A percentile compares a stretch with the other conserved stretches of the same genome.
Conservation (phyloP, 2,797 vertebrate species). For the Liasis olivaceus region DNA sequence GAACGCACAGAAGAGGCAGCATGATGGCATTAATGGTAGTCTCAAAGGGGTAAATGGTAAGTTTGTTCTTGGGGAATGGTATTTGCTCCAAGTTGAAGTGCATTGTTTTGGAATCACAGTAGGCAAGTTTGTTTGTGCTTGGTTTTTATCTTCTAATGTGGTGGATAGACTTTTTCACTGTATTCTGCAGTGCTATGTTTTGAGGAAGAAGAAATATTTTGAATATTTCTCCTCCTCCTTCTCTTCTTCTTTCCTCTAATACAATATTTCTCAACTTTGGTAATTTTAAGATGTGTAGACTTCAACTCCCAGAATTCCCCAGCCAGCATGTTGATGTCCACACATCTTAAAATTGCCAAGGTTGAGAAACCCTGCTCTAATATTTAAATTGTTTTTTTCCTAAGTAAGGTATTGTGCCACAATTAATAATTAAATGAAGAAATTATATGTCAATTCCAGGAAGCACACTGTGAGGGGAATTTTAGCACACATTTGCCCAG, state of each 20-base stretch:
- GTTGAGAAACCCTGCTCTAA: background rate
- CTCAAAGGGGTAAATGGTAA: constrained; percentile 89
- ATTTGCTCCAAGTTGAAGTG: background rate
- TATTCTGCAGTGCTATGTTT: background rate
- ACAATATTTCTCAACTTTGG: background rate
- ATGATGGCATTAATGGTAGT: constrained; percentile 83
- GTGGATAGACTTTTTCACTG: background rate
- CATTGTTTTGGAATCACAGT: background rate
- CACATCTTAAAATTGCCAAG: background rate
- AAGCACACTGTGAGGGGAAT: background rate
- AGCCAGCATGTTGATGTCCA: background rate
- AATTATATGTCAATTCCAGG: background rate
- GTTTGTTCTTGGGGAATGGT: constrained; percentile 38
- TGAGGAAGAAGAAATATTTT: background rate
- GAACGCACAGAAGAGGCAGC: constrained; percentile 95
- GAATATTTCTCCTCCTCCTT: background rate
- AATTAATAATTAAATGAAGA: background rate
- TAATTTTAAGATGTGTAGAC: background rate
- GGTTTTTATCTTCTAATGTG: background rate
- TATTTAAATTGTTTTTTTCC: background rate
- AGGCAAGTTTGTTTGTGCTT: background rate
- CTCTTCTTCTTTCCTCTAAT: background rate
- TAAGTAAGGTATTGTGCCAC: background rate
- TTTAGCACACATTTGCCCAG: background rate
- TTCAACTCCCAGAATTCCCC: background rate